Percentiles rank a stretch among this genome's conserved stretches.
Evolutionary conservation across 2,888 invertebrate species (phyloP).

Genomic region (Hyposoter dolosus): DNA sequence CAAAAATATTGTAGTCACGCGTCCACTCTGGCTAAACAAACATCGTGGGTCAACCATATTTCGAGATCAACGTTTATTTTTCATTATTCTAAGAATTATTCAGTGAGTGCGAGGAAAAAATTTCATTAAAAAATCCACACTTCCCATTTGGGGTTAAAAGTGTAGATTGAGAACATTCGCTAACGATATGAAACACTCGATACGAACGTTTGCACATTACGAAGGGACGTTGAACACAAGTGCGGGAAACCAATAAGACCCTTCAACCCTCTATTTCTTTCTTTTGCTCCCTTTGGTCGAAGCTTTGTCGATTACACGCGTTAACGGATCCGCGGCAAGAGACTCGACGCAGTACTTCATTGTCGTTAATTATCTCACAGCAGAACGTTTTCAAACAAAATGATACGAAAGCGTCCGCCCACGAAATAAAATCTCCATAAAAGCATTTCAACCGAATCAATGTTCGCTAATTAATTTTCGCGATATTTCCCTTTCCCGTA

Average conservation of each 20-base stretch:
- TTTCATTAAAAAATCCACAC: conserved; percentile 13
- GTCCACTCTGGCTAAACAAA: background rate
- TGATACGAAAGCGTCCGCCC: no score
- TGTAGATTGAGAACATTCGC: conserved; percentile 52
- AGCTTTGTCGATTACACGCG: conserved; percentile 9
- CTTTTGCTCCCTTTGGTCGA: conserved; percentile 23
- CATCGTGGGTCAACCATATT: background rate
- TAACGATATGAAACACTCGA: conserved; percentile 67
- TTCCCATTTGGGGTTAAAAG: background rate
- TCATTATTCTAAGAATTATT: background rate
- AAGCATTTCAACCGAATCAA: background rate
- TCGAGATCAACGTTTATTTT: background rate
- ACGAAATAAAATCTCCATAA: background rate
- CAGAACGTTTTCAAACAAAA: no score
- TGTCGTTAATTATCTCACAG: background rate
- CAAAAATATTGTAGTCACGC: background rate
- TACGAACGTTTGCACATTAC: conserved; percentile 64
- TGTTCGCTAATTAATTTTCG: background rate
- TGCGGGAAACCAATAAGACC: conserved; percentile 61
- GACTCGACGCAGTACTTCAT: conserved; percentile 5
- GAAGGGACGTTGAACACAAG: conserved; percentile 66
- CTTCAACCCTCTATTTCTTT: conserved; percentile 46
- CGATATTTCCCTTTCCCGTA: background rate
- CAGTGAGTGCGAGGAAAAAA: conserved; percentile 21
- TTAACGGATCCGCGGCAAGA: background rate